A percentile compares a stretch with the other conserved stretches of the same genome.
Conservation (phyloP, 2,888 invertebrate genomes). For the Scaptomyza reducta region DNA sequence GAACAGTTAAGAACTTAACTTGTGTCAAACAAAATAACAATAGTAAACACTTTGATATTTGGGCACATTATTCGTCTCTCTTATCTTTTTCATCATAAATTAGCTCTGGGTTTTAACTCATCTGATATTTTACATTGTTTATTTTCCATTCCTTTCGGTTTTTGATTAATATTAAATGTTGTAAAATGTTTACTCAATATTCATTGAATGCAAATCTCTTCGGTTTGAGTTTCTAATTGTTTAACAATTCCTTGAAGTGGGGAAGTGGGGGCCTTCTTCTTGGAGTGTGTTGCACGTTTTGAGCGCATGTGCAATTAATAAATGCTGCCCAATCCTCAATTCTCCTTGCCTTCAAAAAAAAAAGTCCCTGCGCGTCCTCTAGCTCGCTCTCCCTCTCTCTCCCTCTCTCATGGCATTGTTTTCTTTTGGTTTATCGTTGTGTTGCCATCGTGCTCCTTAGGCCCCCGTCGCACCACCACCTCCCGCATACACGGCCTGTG, state of each 20-base stretch:
- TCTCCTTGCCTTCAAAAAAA: conserved; percentile 24
- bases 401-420: conserved; percentile 55
- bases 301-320: conserved; percentile 77
- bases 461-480: background rate
- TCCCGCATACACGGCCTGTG: background rate
- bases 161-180: background rate
- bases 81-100: background rate
- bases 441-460: conserved; percentile 55
- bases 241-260: background rate
- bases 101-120: background rate
- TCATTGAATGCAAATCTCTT: background rate
- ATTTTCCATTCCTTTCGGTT: background rate
- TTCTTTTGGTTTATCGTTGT: conserved; percentile 61
- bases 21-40: too few relatives aligned
- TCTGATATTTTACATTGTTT: background rate
- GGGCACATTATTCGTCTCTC: too few relatives aligned
- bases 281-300: conserved; percentile 63
- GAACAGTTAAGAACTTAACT: too few relatives aligned
- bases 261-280: background rate
- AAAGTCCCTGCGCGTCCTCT: conserved; percentile 18
- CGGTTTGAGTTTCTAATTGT: conserved; percentile 1
- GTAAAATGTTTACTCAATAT: background rate
- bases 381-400: background rate
- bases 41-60: too few relatives aligned
- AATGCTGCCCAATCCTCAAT: conserved; percentile 63